Base-by-base conservation (phyloP, 2,113 vertebrate genomes). In the Forbesichthys agassizii region DNA sequence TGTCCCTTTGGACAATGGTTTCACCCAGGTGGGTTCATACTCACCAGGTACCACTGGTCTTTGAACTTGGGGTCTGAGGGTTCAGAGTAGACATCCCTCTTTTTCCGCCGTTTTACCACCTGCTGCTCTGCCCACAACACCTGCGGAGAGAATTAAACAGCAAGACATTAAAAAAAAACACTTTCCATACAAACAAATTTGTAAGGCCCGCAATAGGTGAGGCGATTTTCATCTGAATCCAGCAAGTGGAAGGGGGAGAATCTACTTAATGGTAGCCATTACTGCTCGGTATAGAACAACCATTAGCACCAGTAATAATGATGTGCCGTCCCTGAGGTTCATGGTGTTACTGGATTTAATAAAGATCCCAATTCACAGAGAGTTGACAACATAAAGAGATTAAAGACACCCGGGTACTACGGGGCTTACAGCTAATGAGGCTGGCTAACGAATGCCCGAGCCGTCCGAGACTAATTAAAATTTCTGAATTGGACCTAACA, bases 31-130 rank as follows among this genome's bases (percentile, higher is more conserved):
- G 16, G 10, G 51, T 8, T 57, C 13, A 48, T 71, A 91, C 95
- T 81, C 81, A 99, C 98, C 95, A 99, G 92, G 86, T 99, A 99
- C 98, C 98, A 99, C 91, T 99, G 98, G 84, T 96, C 94, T 0
- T 83, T 87, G 81, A 95, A 99, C 85, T 96, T 98, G 16, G 98
- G 98, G 88, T 99, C 98, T 0, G 83, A 86, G 54, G 94, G 96
- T 56, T 98, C 95, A 42, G 70, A 84, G 79, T 91, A 96, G 53
- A 93, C 1, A 11, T 99, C 97, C 62, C 97, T 88, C 85, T 99
- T 99, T 86, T 75, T 92, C 84, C 97, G 91, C 52, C 54, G 90
- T 78, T 95, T 98, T 0, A 91, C 92, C 77, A 98, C 94, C 83
- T 99, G 97, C 85, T 99, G 97, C 78, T 98, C 95, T 51, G 94